These are phyloP conservation scores for Drosophila nikananu DNA, from an alignment of 1,140 invertebrate species.

Conservation along the genomic window DNA sequence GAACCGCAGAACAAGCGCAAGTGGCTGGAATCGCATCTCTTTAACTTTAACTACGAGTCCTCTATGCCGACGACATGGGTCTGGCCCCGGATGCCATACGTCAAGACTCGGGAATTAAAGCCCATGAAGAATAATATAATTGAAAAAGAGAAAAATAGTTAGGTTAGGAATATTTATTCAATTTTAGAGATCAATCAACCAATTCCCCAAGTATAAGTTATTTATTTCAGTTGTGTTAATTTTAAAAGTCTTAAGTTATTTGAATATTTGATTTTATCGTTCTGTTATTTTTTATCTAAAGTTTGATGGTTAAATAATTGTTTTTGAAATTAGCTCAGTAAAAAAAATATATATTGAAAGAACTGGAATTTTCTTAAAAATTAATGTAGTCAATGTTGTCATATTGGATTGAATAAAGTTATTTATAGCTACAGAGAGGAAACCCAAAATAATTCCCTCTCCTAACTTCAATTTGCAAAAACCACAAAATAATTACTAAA, in stretches of 20 bases:
- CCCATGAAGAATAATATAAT: slow-evolving; percentile 38
- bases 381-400: no score
- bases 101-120: slow-evolving; percentile 81
- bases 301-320: no score
- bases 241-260: background rate
- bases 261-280: background rate
- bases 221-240: background rate
- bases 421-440: background rate
- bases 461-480: slow-evolving; percentile 1
- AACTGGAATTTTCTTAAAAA: no score
- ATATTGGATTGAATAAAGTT: no score
- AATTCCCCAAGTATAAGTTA: background rate
- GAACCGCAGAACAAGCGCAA: slow-evolving; percentile 91
- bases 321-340: no score
- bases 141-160: background rate
- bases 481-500: slow-evolving; percentile 2
- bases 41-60: slow-evolving; percentile 91
- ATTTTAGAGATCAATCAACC: background rate
- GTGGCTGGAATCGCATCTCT: slow-evolving; percentile 91
- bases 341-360: no score
- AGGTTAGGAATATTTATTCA: background rate
- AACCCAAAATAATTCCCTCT: background rate
- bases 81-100: slow-evolving; percentile 87
- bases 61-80: slow-evolving; percentile 91
- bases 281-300: background rate